Base-by-base conservation (phyloP, 2,888 invertebrate genomes). In the Mythimna vitellina region DNA sequence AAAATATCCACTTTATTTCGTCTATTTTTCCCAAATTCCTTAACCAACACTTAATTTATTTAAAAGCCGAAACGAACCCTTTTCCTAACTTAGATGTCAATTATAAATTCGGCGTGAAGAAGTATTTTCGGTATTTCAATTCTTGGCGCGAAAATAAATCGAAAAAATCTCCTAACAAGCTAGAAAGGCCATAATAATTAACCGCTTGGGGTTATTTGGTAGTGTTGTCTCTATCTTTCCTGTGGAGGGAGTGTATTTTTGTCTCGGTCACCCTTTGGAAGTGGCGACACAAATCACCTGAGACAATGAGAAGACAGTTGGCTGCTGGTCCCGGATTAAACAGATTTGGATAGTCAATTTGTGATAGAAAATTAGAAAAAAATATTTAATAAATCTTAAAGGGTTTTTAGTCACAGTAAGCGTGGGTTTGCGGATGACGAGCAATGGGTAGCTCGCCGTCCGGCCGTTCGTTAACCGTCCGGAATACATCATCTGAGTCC, bases 111-210 rank as follows among this genome's bases (percentile, higher is more conserved):
- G 90, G 94, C 86, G 94, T 92, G 93, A 94, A 93, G 73, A 84
- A 87, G 87, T 87, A 94, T 94, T 90, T 89, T 76, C 74, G 88
- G 89, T 89, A 93, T 93, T 88, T 86, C 82, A 82, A 88, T 87
- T 86, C 85, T 81, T 85, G 87, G 87, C 86, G 88, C 88, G 86
- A 90, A 89, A 89, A 87, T 89, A 92, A 94, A 91, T 89, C 86
- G 88, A 89, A 91, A 92, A 89, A 90, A 88, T 87, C 81, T 75
- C 68, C 85, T 87, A 91, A 93, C 93, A 92, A 91, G 87, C 91
- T 91, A 92, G 92, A 85, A 84, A 83, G 86, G 86, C 76, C 93
- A 91, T 93, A 93, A 91, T 93, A 94, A 94, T 94, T 94, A 94
- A 93, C 91, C 89, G 91, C 87, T 84, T 73, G 66, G 70, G 85